These are phyloP conservation scores for Bujurquina vittata DNA, from an alignment of 2,113 vertebrate genomes.

Conservation along the genomic window DNA sequence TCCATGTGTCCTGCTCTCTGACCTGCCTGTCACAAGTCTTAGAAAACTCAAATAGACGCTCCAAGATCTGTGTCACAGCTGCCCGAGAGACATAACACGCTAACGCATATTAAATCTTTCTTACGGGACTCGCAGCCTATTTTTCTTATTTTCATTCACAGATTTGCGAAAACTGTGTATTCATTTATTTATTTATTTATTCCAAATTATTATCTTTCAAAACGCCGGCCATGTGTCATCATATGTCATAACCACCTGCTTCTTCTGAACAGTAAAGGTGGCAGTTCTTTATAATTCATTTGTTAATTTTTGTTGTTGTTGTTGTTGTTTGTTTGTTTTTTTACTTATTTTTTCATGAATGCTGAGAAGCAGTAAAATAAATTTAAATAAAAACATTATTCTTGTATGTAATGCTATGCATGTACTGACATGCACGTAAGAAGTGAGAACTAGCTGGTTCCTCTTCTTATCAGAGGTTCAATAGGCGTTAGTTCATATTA, in stretches of 20 bases:
- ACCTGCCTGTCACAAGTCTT: conserved; percentile 5
- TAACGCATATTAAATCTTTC: background rate
- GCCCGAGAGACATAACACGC: background rate
- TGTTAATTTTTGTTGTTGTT: background rate
- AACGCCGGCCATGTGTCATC: background rate
- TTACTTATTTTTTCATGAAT: background rate
- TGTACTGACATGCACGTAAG: background rate
- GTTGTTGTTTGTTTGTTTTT: background rate
- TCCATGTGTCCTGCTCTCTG: background rate
- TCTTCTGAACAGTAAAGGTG: fast-evolving
- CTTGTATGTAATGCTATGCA: background rate
- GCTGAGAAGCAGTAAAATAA: background rate
- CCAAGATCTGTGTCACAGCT: conserved; percentile 16
- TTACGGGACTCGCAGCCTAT: background rate
- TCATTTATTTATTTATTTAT: background rate
- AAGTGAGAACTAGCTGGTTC: background rate
- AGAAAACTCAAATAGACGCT: background rate
- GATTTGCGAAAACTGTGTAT: background rate
- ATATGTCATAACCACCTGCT: background rate
- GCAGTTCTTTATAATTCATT: no score
- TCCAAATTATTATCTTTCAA: background rate
- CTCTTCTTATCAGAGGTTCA: background rate
- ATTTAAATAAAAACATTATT: background rate
- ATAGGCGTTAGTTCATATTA: background rate
- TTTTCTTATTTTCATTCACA: background rate